phyloP scores from a whole-genome alignment of 2,113 vertebrate genomes.

The Eubucco bourcierii region DNA sequence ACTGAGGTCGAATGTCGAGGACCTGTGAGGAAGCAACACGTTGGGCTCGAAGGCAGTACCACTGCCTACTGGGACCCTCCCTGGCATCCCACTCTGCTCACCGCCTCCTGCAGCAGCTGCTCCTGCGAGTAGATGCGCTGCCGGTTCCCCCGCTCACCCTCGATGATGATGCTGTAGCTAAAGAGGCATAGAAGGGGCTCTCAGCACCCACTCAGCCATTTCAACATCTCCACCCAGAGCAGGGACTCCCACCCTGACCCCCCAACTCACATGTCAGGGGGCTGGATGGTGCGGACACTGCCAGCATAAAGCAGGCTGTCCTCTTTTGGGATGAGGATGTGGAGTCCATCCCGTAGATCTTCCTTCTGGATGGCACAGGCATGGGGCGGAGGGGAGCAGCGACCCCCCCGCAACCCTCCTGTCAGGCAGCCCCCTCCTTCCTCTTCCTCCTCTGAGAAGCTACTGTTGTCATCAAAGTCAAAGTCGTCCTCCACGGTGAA shows the following conservation, averaged over 20 bases:
- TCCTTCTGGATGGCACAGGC: slow-evolving; percentile 89
- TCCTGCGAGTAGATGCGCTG: slow-evolving; percentile 93
- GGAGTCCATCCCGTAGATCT: slow-evolving; percentile 88
- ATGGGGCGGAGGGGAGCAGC: slow-evolving; percentile 22
- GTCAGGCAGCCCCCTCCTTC: background rate
- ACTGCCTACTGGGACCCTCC: background rate
- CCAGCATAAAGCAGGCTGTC: slow-evolving; percentile 93
- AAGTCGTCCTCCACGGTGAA: slow-evolving; percentile 91
- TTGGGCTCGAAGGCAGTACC: background rate
- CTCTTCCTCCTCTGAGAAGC: slow-evolving; percentile 89
- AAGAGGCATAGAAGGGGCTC: background rate
- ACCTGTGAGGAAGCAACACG: slow-evolving; percentile 72
- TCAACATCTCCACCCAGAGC: fast-evolving
- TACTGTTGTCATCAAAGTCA: slow-evolving; percentile 88
- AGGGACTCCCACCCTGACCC: background rate
- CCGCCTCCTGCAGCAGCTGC: slow-evolving; percentile 94
- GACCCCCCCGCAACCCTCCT: background rate
- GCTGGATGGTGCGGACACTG: slow-evolving; percentile 86
- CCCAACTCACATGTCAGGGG: slow-evolving; percentile 86
- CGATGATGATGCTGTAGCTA: slow-evolving; percentile 92
- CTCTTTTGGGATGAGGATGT: slow-evolving; percentile 92
- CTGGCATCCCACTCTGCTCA: slow-evolving; percentile 67
- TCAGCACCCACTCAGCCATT: background rate
- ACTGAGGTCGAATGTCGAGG: slow-evolving; percentile 86
- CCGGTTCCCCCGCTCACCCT: slow-evolving; percentile 92